Evolutionary conservation across 64 coral and sea anemone species (phyloP).

Genomic region (Actinia tenebrosa): DNA sequence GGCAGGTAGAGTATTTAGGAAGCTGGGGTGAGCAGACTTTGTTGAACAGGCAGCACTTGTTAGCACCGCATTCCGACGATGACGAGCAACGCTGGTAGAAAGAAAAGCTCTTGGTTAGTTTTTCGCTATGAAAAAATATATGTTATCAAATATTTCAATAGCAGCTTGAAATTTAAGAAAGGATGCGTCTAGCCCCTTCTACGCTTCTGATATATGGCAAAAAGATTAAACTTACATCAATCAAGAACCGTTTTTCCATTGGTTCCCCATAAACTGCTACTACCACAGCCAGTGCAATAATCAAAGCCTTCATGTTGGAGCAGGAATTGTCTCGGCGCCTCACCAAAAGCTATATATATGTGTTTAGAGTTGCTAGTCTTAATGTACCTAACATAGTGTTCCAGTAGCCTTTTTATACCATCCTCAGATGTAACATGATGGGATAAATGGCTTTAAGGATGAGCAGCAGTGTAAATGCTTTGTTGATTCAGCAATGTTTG

Average conservation of each 20-base stretch:
- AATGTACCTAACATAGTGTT: background rate
- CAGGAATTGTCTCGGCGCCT: background rate
- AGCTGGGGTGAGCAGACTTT: conserved; percentile 51
- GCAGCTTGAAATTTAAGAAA: no score
- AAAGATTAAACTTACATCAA: background rate
- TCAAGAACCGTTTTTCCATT: background rate
- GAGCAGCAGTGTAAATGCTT: no score
- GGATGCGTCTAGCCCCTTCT: no score
- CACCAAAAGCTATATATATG: background rate
- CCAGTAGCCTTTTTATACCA: background rate
- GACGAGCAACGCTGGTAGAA: conserved; percentile 14
- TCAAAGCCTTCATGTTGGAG: background rate
- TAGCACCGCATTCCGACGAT: conserved; percentile 34
- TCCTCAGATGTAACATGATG: background rate
- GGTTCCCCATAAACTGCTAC: background rate
- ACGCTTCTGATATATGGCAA: background rate
- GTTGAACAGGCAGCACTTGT: conserved; percentile 46
- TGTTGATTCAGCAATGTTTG: no score
- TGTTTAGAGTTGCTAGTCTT: background rate
- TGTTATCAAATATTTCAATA: no score
- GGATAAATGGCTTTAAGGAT: no score
- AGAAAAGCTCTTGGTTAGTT: background rate
- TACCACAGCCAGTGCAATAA: background rate
- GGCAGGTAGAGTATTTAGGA: conserved; percentile 48
- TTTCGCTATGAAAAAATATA: no score